These are phyloP conservation scores for Eremobia ochroleuca DNA, from an alignment of 2,888 invertebrate genomes.

Conservation along the genomic window DNA sequence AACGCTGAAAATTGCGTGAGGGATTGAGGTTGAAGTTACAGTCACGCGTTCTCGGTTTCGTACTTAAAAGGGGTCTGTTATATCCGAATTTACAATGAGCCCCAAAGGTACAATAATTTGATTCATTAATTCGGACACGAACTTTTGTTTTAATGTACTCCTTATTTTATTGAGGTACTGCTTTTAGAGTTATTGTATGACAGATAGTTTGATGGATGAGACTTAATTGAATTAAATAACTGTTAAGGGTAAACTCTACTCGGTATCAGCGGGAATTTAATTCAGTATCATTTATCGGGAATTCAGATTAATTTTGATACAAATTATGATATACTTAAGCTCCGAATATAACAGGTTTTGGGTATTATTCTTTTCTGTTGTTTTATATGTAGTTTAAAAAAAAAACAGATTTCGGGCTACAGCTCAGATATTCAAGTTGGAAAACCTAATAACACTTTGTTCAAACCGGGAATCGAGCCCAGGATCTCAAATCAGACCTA, in stretches of 20 bases:
- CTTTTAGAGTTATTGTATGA: conserved; percentile 47
- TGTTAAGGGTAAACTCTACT: conserved; percentile 15
- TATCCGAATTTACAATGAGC: conserved; percentile 68
- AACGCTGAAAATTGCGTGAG: conserved; percentile 27
- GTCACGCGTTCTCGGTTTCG: conserved; percentile 52
- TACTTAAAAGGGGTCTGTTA: conserved; percentile 68
- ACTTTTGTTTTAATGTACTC: conserved; percentile 68
- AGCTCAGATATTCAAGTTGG: too few relatives aligned
- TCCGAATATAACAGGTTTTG: not conserved
- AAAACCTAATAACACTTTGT: too few relatives aligned
- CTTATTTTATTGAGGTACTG: conserved; percentile 63
- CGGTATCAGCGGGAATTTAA: conserved; percentile 21
- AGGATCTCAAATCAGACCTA: too few relatives aligned
- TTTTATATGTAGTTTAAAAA: not conserved
- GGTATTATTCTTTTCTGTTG: not conserved
- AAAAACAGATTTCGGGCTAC: too few relatives aligned
- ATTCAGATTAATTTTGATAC: not conserved
- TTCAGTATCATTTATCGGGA: not conserved
- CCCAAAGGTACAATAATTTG: conserved; percentile 72
- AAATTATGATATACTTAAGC: not conserved
- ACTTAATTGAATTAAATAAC: conserved; percentile 60
- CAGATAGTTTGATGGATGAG: conserved; percentile 59
- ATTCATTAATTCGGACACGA: conserved; percentile 67
- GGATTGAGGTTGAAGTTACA: not conserved
- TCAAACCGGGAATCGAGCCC: too few relatives aligned